phyloP scores from a whole-genome alignment of 2,888 invertebrate genomes.

The Apodemia zela region DNA sequence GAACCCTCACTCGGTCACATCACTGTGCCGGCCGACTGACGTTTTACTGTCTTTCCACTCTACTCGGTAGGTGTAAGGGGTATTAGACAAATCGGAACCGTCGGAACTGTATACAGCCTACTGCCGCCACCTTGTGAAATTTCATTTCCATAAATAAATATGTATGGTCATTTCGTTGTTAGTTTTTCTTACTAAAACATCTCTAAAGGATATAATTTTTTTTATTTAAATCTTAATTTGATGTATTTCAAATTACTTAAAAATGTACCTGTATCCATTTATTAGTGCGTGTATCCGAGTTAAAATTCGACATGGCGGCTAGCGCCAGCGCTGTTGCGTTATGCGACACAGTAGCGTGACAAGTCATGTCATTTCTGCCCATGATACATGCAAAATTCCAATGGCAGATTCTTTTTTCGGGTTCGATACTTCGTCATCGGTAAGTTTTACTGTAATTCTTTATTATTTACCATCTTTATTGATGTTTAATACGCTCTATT shows the following conservation, averaged over 20 bases:
- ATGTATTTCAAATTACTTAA: neutral
- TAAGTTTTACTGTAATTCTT: slow-evolving; percentile 72
- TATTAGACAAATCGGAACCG: too few relatives aligned
- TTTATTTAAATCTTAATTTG: neutral
- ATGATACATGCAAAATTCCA: slow-evolving; percentile 82
- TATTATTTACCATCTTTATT: neutral
- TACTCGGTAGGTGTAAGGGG: too few relatives aligned
- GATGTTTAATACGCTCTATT: neutral
- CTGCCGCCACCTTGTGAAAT: too few relatives aligned
- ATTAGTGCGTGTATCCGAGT: slow-evolving; percentile 29
- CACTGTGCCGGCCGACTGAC: too few relatives aligned
- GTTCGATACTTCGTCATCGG: slow-evolving; percentile 89
- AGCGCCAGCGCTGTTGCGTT: slow-evolving; percentile 61
- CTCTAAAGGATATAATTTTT: too few relatives aligned
- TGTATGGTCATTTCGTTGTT: too few relatives aligned
- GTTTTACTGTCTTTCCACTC: too few relatives aligned
- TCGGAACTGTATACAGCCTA: too few relatives aligned
- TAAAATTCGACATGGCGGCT: slow-evolving; percentile 43
- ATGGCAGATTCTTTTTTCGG: slow-evolving; percentile 95
- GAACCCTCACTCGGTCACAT: too few relatives aligned
- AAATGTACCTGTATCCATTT: too few relatives aligned
- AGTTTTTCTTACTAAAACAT: too few relatives aligned
- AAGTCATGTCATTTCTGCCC: slow-evolving; percentile 83
- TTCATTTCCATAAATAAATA: too few relatives aligned
- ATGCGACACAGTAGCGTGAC: slow-evolving; percentile 79